Evolutionary conservation across 2,113 vertebrate genomes (phyloP).

Genomic region (Paracanthobrama guichenoti): DNA sequence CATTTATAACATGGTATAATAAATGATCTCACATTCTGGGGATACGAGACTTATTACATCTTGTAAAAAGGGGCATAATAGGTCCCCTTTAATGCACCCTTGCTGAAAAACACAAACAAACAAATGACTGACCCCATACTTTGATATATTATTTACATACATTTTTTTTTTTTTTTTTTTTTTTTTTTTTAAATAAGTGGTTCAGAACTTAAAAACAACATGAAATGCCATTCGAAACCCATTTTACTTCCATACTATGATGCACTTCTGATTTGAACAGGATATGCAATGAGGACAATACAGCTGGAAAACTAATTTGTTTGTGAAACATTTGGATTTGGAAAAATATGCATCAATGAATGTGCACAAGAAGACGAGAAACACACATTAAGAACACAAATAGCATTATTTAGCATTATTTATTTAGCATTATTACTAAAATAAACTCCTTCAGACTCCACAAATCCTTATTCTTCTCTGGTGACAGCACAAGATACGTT

Average conservation of each 20-base stretch:
- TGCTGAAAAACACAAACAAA: too few species aligned
- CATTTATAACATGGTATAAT: too few species aligned
- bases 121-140: too few species aligned
- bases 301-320: not conserved
- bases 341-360: not conserved
- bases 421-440: constrained; percentile 15
- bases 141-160: not conserved
- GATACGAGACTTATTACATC: too few species aligned
- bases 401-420: too few species aligned
- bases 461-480: not conserved
- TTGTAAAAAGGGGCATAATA: too few species aligned
- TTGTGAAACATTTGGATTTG: not conserved
- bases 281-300: not conserved
- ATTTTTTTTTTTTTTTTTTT: too few species aligned
- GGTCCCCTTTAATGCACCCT: too few species aligned
- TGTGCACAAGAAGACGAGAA: not conserved
- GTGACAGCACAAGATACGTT: constrained; percentile 1
- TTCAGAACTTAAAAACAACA: not conserved
- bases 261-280: not conserved
- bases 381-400: not conserved
- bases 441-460: constrained; percentile 26
- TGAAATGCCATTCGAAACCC: not conserved
- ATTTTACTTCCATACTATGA: not conserved
- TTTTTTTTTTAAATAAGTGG: too few species aligned
- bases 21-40: too few species aligned